These are phyloP conservation scores for Actenoides lindsayi DNA, from an alignment of 2,113 vertebrate species.

Conservation along the genomic window DNA sequence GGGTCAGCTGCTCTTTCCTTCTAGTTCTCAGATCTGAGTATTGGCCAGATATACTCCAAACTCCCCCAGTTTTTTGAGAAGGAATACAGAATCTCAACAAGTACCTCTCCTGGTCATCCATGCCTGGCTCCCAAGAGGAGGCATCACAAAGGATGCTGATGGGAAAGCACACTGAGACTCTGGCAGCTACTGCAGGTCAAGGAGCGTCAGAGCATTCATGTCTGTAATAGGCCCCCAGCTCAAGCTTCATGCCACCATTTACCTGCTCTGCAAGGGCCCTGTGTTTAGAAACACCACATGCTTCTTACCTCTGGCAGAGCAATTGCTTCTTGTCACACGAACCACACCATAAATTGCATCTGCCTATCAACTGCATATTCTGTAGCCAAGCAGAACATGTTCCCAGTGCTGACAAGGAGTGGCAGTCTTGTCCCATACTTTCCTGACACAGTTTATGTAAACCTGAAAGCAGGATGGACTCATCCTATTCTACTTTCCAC, in stretches of 20 bases:
- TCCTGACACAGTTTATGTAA: rapidly evolving
- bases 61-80: background rate
- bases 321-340: background rate
- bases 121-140: background rate
- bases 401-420: background rate
- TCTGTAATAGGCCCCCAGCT: background rate
- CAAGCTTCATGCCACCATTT: background rate
- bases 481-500: background rate
- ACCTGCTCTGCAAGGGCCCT: background rate
- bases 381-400: background rate
- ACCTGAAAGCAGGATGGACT: background rate
- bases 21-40: background rate
- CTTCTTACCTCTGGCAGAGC: background rate
- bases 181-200: background rate
- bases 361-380: background rate
- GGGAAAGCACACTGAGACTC: background rate
- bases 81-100: background rate
- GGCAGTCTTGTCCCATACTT: background rate
- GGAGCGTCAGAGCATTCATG: background rate
- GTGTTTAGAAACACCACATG: rapidly evolving
- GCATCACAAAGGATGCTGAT: background rate
- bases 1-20: background rate
- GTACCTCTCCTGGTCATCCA: background rate
- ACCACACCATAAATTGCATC: background rate
- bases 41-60: background rate